Percentiles rank a stretch among this genome's conserved stretches.
These are phyloP conservation scores for Aphis craccivora DNA, from an alignment of 1,140 invertebrate genomes.

Conservation along the genomic window DNA sequence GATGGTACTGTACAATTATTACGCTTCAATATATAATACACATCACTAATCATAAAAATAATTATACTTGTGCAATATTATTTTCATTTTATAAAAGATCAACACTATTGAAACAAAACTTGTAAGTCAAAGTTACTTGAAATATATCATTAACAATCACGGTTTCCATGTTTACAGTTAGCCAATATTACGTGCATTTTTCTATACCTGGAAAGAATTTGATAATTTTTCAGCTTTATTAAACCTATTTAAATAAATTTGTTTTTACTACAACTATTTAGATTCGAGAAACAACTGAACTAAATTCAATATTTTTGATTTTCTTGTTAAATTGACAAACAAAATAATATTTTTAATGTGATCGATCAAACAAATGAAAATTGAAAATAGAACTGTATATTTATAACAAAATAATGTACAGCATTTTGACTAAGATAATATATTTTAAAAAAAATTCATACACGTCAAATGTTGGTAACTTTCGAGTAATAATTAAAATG, in stretches of 20 bases:
- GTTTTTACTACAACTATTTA: background rate
- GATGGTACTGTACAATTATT: background rate
- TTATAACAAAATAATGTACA: conserved; percentile 43
- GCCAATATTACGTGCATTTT: background rate
- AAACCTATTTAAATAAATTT: background rate
- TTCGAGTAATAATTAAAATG: background rate
- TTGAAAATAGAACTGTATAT: conserved; percentile 39
- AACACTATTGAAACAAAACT: background rate
- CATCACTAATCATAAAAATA: background rate
- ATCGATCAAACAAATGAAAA: conserved; percentile 8
- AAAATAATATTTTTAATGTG: background rate
- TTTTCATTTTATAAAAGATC: background rate
- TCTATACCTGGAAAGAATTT: background rate
- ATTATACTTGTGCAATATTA: background rate
- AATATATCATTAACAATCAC: background rate
- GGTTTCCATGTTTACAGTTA: background rate
- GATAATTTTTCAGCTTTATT: background rate
- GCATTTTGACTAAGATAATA: background rate
- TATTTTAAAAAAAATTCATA: background rate
- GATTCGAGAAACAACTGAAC: background rate
- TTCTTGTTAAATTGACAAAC: background rate
- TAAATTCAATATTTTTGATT: background rate
- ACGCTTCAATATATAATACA: background rate
- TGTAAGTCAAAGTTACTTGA: background rate
- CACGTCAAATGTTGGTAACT: conserved; percentile 37